phyloP scores from a whole-genome alignment of 1,140 invertebrate species.

The Drosophila subobscura region DNA sequence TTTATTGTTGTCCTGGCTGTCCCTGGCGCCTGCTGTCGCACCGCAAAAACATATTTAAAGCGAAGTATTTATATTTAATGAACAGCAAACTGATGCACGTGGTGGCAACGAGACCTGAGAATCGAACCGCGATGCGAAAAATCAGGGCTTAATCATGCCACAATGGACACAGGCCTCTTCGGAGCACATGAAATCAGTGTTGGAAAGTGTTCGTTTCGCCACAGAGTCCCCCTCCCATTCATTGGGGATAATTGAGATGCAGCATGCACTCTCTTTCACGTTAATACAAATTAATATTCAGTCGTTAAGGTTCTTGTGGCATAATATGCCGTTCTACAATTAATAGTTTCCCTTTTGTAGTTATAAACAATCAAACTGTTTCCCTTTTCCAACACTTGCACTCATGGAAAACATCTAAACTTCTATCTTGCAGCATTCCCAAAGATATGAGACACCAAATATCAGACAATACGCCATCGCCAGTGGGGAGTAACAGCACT shows the following conservation, averaged over 20 bases:
- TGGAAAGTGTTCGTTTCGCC: not conserved
- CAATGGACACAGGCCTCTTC: constrained; percentile 32
- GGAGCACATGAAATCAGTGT: constrained; percentile 32
- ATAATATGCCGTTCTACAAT: no score
- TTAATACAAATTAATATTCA: no score
- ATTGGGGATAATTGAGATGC: no score
- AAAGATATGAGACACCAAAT: constrained; percentile 22
- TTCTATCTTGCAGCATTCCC: constrained; percentile 7
- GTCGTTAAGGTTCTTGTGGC: no score
- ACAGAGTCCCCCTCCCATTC: not conserved
- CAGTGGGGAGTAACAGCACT: constrained; percentile 6
- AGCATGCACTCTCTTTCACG: no score
- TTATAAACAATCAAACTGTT: no score
- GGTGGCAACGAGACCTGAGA: constrained; percentile 6
- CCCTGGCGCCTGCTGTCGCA: constrained; percentile 20
- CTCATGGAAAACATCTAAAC: not conserved
- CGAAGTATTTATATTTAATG: constrained; percentile 69
- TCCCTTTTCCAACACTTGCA: no score
- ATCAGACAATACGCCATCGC: constrained; percentile 20
- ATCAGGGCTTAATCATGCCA: constrained; percentile 58
- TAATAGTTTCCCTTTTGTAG: no score
- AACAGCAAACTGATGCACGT: constrained; percentile 45
- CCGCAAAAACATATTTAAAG: constrained; percentile 76
- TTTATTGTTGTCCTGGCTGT: constrained; percentile 63
- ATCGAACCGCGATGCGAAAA: constrained; percentile 15